Percentiles rank a stretch among this genome's conserved stretches.
These are phyloP conservation scores for Atractosteus spatula DNA, from an alignment of 2,113 vertebrate species.

Conservation along the genomic window DNA sequence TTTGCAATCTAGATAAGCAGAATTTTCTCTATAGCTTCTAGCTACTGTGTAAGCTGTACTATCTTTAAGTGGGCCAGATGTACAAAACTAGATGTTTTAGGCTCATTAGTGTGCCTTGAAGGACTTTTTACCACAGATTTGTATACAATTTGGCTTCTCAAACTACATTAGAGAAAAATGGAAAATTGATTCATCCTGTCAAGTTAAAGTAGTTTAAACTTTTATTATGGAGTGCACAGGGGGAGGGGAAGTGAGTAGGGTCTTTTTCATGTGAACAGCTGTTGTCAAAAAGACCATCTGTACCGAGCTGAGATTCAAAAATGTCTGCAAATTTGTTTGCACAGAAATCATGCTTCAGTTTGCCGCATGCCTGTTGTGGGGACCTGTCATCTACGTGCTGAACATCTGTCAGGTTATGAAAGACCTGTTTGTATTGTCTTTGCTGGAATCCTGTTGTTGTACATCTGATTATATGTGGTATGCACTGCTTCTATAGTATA, in stretches of 20 bases:
- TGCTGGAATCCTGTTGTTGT: too few species aligned
- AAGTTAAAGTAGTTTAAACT: conserved; percentile 39
- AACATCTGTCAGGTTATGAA: too few species aligned
- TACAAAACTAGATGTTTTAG: conserved; percentile 27
- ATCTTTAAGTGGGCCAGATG: conserved; percentile 15
- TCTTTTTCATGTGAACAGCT: conserved; percentile 2
- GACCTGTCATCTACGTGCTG: too few species aligned
- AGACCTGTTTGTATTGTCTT: too few species aligned
- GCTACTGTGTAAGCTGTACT: too few species aligned
- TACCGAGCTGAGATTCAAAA: neutral
- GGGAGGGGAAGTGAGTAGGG: conserved; percentile 16
- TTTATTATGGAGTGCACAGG: conserved; percentile 29
- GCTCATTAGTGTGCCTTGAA: conserved; percentile 15
- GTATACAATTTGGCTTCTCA: conserved; percentile 46
- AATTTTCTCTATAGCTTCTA: too few species aligned
- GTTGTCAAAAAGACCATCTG: neutral
- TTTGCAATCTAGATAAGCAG: too few species aligned
- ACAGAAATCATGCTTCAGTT: neutral
- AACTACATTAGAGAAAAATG: conserved; percentile 41
- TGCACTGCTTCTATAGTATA: too few species aligned
- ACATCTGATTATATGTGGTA: too few species aligned
- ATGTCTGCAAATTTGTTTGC: neutral
- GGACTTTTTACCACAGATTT: conserved; percentile 16
- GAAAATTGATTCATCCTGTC: conserved; percentile 33
- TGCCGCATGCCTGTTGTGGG: too few species aligned